These are phyloP conservation scores for Mythimna ferrago DNA, from an alignment of 2,888 invertebrate species.

Conservation along the genomic window DNA sequence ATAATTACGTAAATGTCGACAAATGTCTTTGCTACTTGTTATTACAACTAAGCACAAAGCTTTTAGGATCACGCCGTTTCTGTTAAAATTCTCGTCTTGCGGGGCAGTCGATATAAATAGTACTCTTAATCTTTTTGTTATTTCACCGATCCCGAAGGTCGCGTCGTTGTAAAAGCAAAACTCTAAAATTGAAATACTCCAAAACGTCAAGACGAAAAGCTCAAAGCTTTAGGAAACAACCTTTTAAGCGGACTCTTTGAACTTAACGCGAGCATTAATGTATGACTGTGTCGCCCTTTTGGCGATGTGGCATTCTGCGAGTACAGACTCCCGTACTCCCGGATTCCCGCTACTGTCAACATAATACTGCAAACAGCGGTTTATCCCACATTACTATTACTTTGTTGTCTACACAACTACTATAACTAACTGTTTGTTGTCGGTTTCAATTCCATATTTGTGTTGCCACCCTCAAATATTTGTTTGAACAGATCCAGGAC, in stretches of 20 bases:
- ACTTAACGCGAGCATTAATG: constrained; percentile 40
- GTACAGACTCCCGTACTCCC: neutral
- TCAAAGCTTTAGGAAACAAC: constrained; percentile 43
- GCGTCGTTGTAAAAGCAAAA: constrained; percentile 31
- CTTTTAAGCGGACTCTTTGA: constrained; percentile 55
- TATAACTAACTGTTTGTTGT: constrained; percentile 25
- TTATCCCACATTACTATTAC: constrained; percentile 40
- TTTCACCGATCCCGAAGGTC: constrained; percentile 43
- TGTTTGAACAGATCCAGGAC: constrained; percentile 34
- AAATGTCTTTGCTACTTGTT: constrained; percentile 51
- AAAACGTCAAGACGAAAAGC: constrained; percentile 41
- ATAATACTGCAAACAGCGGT: constrained; percentile 41
- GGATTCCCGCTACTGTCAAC: constrained; percentile 16
- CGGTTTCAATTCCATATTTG: constrained; percentile 40
- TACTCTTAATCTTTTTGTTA: constrained; percentile 54
- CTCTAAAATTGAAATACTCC: constrained; percentile 46
- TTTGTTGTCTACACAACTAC: constrained; percentile 20
- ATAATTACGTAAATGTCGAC: constrained; percentile 60
- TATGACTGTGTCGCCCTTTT: constrained; percentile 43
- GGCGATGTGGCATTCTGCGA: constrained; percentile 19
- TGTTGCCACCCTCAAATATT: constrained; percentile 32
- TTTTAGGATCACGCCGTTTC: constrained; percentile 46
- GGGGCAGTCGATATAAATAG: constrained; percentile 49
- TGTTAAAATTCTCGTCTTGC: constrained; percentile 44
- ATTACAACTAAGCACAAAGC: constrained; percentile 60